Percentiles rank a stretch among this genome's conserved stretches.
phyloP scores from a whole-genome alignment of 2,888 invertebrate species.

The Julus scandinavius region DNA sequence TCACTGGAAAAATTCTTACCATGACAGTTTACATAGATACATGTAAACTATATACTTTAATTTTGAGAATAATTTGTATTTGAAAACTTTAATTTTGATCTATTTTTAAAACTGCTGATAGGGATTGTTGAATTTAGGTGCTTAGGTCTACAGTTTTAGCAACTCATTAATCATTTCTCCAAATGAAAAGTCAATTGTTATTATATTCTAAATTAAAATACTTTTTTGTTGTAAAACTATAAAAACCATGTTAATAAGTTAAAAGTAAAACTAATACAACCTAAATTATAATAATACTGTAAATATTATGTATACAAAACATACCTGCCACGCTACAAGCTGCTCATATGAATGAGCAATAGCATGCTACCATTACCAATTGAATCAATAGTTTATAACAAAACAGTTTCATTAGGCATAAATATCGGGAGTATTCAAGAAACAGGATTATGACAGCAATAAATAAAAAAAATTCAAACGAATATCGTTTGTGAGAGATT shows the following conservation, averaged over 20 bases:
- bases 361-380: background rate
- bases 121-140: no score
- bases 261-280: background rate
- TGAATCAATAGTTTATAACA: no score
- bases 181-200: background rate
- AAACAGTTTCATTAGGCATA: background rate
- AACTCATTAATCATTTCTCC: background rate
- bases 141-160: no score
- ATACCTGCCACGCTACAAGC: background rate
- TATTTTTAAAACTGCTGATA: no score
- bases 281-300: background rate
- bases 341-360: background rate
- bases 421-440: background rate
- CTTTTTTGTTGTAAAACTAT: background rate
- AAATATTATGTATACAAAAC: background rate
- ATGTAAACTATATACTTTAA: no score
- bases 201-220: background rate
- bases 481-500: background rate
- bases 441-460: background rate
- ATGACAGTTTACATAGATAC: no score
- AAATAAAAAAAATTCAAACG: background rate
- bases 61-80: no score
- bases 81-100: no score
- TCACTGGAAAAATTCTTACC: no score
- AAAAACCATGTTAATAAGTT: constrained; percentile 2